Evolutionary conservation across 2,797 vertebrate genomes (phyloP), one percentile per base, ranked within the genome.

Genomic region (Limnodromus scolopaceus): DNA sequence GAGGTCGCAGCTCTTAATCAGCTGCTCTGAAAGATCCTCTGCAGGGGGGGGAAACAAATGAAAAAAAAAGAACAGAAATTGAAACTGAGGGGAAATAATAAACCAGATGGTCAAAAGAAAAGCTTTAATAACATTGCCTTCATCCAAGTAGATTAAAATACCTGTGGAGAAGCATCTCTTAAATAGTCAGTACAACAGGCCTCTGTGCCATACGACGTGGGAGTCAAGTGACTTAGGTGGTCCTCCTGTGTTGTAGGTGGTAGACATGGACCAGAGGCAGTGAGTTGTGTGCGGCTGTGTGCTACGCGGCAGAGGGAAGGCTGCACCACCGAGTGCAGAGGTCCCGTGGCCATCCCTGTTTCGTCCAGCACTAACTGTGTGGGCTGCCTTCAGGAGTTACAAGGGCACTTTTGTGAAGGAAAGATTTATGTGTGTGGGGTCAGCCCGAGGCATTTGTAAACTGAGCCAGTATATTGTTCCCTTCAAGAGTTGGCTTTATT

Each of bases 11-110:
- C 96, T 98, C 48, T 97, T 97, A 91, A 98, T 96, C 76, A 98
- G 88, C 84, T 98, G 97, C 68, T 98, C 98, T 51, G 98, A 98
- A 92, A 98, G 97, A 30, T 98, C 97, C 89, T 98, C 98, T 98
- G 89, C 10, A 64, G 53, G 63, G 17, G 17, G 27, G 13, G 18
- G 2, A 36, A 36, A 3, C 4, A 60, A 34, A 36, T 25, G 48
- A 28, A 38, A 45, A 38, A 63, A 43, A 65, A 49, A 32, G 3
- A 36, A 71, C 8, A 41, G 16, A 70, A 46, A 70, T 38, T 57
- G 15, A 75, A 86, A 70, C 11, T 25, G 32, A 48, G 11, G 22
- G 25, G 27, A 87, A 69, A 36, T 86, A 81, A 91, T 82, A 81
- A 86, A 90, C 2, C 45, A 72, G 24, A 69, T 25, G 24, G 30